These are phyloP conservation scores for Dipodomys ordii DNA, from an alignment of 2,113 vertebrate genomes.

Conservation along the genomic window DNA sequence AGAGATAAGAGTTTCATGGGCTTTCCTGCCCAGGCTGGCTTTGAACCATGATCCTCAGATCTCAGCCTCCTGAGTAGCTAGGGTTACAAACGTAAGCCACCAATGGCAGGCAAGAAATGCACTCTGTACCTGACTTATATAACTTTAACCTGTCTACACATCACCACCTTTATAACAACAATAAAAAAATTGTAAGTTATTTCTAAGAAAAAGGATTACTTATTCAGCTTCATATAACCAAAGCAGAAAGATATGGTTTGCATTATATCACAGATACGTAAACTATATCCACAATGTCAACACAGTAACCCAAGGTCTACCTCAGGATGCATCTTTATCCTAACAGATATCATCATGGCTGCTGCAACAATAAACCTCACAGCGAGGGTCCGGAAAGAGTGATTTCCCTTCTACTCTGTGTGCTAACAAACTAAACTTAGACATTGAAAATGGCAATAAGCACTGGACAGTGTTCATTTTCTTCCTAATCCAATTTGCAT, in stretches of 20 bases:
- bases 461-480: not conserved
- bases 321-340: not conserved
- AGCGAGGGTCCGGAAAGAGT: not conserved
- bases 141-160: too few relatives aligned
- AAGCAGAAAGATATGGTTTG: conserved; percentile 29
- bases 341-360: not conserved
- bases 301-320: not conserved
- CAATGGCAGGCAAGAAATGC: too few relatives aligned
- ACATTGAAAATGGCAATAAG: conserved; percentile 20
- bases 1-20: too few relatives aligned
- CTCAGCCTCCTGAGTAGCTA: too few relatives aligned
- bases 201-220: conserved; percentile 48
- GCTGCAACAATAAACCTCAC: not conserved
- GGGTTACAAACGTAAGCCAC: too few relatives aligned
- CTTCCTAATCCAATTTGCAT: conserved; percentile 63
- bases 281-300: not conserved
- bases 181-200: not conserved
- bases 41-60: too few relatives aligned
- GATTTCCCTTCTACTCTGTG: not conserved
- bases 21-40: too few relatives aligned
- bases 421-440: conserved; percentile 46
- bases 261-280: not conserved
- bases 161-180: too few relatives aligned
- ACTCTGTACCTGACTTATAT: too few relatives aligned
- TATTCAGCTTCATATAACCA: not conserved